Evolutionary conservation across 2,888 invertebrate species (phyloP).

Genomic region (Cantharis rustica): DNA sequence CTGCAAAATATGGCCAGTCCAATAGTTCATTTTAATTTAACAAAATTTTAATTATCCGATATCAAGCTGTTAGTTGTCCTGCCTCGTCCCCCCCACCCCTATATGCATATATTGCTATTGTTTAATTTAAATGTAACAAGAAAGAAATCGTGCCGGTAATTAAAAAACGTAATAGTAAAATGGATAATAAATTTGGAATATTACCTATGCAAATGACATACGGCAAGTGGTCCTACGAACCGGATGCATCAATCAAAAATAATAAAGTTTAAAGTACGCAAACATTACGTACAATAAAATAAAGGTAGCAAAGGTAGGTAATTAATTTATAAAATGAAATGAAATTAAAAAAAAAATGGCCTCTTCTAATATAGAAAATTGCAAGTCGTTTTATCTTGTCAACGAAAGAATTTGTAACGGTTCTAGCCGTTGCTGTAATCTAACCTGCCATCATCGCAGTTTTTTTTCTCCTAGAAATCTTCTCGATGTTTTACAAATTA

Average conservation of each 20-base stretch:
- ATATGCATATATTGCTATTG: too few species aligned
- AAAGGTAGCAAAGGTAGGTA: background rate
- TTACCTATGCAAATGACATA: background rate
- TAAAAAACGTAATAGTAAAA: background rate
- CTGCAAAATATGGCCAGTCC: background rate
- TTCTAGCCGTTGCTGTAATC: conserved; percentile 7
- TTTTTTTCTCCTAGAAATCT: conserved; percentile 9
- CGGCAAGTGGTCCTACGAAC: background rate
- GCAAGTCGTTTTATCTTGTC: conserved; percentile 18
- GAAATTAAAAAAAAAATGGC: conserved; percentile 7
- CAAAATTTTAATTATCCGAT: too few species aligned
- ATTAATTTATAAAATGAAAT: conserved; percentile 3
- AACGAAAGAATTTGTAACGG: conserved; percentile 24
- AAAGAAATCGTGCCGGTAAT: background rate
- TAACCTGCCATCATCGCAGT: conserved; percentile 16
- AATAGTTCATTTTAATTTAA: too few species aligned
- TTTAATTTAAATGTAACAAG: background rate
- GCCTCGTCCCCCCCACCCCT: background rate
- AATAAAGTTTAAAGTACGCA: background rate
- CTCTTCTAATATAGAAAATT: conserved; percentile 18
- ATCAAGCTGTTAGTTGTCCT: too few species aligned
- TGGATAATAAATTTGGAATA: background rate
- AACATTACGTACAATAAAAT: background rate
- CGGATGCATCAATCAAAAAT: background rate
- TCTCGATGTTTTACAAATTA: conserved; percentile 17